Evolutionary conservation across 2,113 vertebrate genomes (phyloP).

Genomic region (Alethe castanea): DNA sequence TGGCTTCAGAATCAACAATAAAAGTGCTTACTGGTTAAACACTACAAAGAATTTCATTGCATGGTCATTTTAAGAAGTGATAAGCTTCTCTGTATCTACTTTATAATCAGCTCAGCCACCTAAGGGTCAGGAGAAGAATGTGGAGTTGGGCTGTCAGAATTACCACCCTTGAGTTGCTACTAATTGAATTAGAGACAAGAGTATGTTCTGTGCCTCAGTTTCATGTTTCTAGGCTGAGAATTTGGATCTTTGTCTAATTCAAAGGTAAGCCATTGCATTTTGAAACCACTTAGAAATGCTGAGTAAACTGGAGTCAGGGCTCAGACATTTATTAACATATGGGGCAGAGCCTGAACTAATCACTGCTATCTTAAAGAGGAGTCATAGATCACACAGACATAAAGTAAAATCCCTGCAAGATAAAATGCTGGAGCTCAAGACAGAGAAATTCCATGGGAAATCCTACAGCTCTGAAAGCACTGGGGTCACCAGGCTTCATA

Average conservation of each 20-base stretch:
- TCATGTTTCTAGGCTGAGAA: not conserved
- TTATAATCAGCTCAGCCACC: not conserved
- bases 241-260: not conserved
- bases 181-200: not conserved
- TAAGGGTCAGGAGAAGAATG: not conserved
- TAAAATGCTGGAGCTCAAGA: not conserved
- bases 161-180: not conserved
- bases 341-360: not conserved
- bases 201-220: not conserved
- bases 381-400: not conserved
- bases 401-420: not conserved
- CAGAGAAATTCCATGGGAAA: not conserved
- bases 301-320: not conserved
- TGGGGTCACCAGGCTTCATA: not conserved
- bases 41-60: not conserved
- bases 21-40: slow-evolving; percentile 70
- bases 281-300: not conserved
- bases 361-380: not conserved
- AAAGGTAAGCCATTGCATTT: not conserved
- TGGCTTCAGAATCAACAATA: slow-evolving; percentile 64
- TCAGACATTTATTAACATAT: not conserved
- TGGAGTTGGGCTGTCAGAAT: not conserved
- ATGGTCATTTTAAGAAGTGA: not conserved
- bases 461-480: not conserved
- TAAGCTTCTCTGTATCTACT: not conserved